Evolutionary conservation across 2,797 vertebrate genomes (phyloP), one percentile per base, ranked within the genome.

Genomic region (Florisuga fusca): DNA sequence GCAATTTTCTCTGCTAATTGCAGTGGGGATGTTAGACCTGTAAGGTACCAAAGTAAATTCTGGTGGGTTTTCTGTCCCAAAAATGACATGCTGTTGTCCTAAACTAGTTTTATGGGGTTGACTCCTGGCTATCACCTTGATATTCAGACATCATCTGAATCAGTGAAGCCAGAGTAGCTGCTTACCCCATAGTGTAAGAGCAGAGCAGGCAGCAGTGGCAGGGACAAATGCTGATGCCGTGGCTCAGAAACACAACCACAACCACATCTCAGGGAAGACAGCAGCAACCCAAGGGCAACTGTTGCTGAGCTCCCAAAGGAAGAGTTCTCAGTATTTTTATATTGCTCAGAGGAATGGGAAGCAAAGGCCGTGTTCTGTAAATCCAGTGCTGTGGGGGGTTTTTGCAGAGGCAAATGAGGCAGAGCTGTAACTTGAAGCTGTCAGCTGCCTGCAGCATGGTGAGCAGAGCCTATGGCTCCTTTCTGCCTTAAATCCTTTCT

Each of bases 331-430:
- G 90, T 89, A 90, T 93, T 93, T 95, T 61, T 77, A 36, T 77
- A n/a, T 59, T 1, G 2, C 92, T 87, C 64, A 54, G 59, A 95
- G 93, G 90, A 95, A 87, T 48, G 81, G 72, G 63, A 94, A 97
- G 94, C 95, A 94, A 93, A 94, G 94, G 94, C 95, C 23, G 2
- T 1, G 31, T 46, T 92, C 92, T 93, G 95, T 93, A 95, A 95
- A 95, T 87, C 93, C 14, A 84, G 81, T 74, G 74, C 81, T 77
- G 29, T 0, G 1, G 86, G 77, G 68, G 74, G 19, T 94, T 73
- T 95, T 94, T 96, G 84, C 88, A 46, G 74, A 94, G 93, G 88
- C 92, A 95, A 95, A 93, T 54, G 77, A 96, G 74, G 85, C 80
- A 5, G 7, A 68, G 58, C 84, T 94, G 85, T 88, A 95, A 88